Percentiles rank a stretch among this genome's conserved stretches.
These are phyloP conservation scores for Cantharis rufa DNA, from an alignment of 2,888 invertebrate species.

Conservation along the genomic window DNA sequence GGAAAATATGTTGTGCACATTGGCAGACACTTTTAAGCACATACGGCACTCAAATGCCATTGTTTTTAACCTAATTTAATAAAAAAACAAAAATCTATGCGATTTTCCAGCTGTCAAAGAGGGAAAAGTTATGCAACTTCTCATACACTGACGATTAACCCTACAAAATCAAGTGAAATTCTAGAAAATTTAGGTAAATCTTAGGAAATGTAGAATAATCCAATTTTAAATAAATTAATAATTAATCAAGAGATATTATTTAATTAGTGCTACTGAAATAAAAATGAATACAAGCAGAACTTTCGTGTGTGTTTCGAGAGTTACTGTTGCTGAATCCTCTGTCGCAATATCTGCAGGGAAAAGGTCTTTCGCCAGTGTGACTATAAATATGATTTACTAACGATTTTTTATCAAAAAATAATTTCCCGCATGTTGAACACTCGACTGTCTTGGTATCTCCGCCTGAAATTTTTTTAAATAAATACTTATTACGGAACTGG, in stretches of 20 bases:
- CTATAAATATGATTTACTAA: conserved; percentile 8
- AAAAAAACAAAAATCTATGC: neutral
- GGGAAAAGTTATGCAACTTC: neutral
- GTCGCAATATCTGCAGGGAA: conserved; percentile 16
- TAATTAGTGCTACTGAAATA: too few species aligned
- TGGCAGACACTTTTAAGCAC: conserved; percentile 9
- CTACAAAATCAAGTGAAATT: too few species aligned
- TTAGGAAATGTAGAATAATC: too few species aligned
- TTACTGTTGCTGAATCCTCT: conserved; percentile 20
- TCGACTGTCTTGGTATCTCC: neutral
- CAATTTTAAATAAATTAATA: too few species aligned
- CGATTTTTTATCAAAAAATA: neutral
- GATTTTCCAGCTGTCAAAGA: neutral
- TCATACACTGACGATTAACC: too few species aligned
- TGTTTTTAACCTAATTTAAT: neutral
- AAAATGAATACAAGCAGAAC: neutral
- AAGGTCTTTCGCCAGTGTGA: conserved; percentile 25
- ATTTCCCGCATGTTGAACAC: neutral
- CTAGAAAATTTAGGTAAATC: too few species aligned
- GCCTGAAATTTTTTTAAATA: too few species aligned
- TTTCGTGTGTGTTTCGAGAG: conserved; percentile 17
- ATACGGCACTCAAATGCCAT: conserved; percentile 11
- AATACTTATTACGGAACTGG: neutral
- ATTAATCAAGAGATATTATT: too few species aligned
- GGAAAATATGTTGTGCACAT: conserved; percentile 6